A percentile compares a stretch with the other conserved stretches of the same genome.
phyloP scores from a whole-genome alignment of 2,888 invertebrate genomes.

The Acronicta alni region DNA sequence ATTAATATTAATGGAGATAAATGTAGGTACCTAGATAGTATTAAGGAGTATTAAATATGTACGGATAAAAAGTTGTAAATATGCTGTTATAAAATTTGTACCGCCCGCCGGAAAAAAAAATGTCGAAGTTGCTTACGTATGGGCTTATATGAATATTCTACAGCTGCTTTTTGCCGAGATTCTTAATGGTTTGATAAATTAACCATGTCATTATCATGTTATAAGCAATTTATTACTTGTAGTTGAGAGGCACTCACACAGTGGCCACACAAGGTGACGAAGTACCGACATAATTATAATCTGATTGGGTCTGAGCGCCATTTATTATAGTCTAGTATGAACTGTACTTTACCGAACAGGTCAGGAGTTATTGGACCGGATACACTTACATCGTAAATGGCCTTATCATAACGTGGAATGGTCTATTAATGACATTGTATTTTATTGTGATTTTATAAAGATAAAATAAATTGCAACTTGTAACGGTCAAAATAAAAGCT shows the following conservation, averaged over 20 bases:
- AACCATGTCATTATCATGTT: constrained; percentile 57
- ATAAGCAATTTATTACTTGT: constrained; percentile 51
- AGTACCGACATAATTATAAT: constrained; percentile 56
- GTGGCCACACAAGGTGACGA: constrained; percentile 47
- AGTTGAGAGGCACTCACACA: constrained; percentile 37
- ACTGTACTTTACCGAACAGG: constrained; percentile 48
- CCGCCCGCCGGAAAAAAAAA: constrained; percentile 13
- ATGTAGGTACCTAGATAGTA: background rate
- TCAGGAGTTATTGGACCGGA: constrained; percentile 60
- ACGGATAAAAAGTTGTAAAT: too few relatives aligned
- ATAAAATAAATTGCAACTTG: constrained; percentile 6
- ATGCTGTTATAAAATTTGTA: constrained; percentile 7
- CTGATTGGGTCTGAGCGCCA: constrained; percentile 48
- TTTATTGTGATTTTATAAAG: constrained; percentile 38
- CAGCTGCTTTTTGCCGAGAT: constrained; percentile 49
- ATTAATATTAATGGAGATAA: constrained; percentile 44
- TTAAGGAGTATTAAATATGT: background rate
- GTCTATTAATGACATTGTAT: constrained; percentile 40
- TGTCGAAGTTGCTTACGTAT: constrained; percentile 22
- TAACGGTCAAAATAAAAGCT: constrained; percentile 1
- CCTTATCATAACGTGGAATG: constrained; percentile 38
- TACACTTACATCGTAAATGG: constrained; percentile 44
- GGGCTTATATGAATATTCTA: constrained; percentile 21
- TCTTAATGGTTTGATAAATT: constrained; percentile 56
- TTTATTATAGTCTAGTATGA: constrained; percentile 43